Conservation (phyloP, 2,888 invertebrate species). For the Trichopoda pennipes region DNA sequence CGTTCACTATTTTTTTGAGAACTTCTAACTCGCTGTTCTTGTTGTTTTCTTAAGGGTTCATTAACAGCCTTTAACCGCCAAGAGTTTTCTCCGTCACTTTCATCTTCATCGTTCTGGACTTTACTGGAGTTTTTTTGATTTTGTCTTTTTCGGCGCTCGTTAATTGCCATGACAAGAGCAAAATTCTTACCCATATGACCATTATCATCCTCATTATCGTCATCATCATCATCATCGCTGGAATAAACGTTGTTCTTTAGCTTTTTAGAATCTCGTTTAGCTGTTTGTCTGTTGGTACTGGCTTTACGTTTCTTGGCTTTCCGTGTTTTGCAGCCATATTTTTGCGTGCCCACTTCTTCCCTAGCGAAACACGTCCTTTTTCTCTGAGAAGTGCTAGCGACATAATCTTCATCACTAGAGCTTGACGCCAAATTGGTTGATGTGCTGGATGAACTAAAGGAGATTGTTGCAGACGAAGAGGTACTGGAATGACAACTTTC, state of each 20-base stretch:
- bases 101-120: constrained; percentile 8
- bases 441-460: constrained; percentile 35
- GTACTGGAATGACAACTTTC: constrained; percentile 67
- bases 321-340: constrained; percentile 18
- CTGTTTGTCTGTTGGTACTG: constrained; percentile 15
- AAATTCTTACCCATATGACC: constrained; percentile 60
- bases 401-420: constrained; percentile 59
- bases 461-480: constrained; percentile 33
- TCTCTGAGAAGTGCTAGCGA: constrained; percentile 33
- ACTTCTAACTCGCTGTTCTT: constrained; percentile 20
- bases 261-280: constrained; percentile 38
- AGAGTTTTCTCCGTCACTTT: constrained; percentile 60
- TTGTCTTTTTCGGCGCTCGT: constrained; percentile 48
- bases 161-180: constrained; percentile 56
- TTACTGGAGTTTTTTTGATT: constrained; percentile 19
- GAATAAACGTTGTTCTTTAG: constrained; percentile 31
- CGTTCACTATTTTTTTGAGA: constrained; percentile 40
- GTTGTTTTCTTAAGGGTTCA: constrained; percentile 51
- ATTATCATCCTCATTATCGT: constrained; percentile 52
- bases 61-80: constrained; percentile 62
- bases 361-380: not conserved
- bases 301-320: constrained; percentile 49
- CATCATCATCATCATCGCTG: constrained; percentile 32
- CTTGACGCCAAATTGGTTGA: constrained; percentile 39
- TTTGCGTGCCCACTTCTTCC: not conserved